Conservation (phyloP, 2,888 invertebrate genomes). For the Drosophila lutescens region DNA sequence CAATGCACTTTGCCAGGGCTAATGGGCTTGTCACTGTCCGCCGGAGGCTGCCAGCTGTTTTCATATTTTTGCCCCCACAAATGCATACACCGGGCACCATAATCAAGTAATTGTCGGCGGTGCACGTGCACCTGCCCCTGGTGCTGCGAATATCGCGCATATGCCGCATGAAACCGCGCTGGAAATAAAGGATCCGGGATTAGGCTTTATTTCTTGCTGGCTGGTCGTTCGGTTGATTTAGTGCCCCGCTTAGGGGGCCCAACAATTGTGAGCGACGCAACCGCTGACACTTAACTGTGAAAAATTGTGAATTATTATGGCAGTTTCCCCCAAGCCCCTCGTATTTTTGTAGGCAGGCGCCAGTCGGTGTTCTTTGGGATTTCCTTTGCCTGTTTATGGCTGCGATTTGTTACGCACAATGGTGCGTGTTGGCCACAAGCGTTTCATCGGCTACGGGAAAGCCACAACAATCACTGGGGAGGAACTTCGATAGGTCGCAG, state of each 20-base stretch:
- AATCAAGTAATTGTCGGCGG: constrained; percentile 67
- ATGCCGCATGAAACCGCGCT: constrained; percentile 46
- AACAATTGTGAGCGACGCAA: constrained; percentile 67
- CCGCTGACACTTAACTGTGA: constrained; percentile 79
- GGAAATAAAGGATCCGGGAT: constrained; percentile 30
- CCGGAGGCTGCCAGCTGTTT: constrained; percentile 32
- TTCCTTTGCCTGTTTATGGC: constrained; percentile 68
- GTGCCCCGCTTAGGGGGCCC: constrained; percentile 69
- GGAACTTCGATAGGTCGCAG: constrained; percentile 8
- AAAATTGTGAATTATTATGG: constrained; percentile 81
- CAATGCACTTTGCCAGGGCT: constrained; percentile 37
- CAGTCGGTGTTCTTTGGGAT: constrained; percentile 45
- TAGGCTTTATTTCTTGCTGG: constrained; percentile 39
- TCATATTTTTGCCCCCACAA: constrained; percentile 37
- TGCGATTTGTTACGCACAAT: constrained; percentile 78
- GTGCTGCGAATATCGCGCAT: constrained; percentile 54
- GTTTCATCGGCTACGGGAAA: constrained; percentile 37
- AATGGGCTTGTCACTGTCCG: constrained; percentile 51
- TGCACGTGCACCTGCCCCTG: constrained; percentile 45
- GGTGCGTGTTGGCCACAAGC: constrained; percentile 67
- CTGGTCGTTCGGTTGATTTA: constrained; percentile 66
- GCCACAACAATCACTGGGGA: constrained; percentile 15
- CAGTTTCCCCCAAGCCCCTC: constrained; percentile 35
- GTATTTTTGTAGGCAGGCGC: constrained; percentile 15
- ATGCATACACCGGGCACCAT: constrained; percentile 55